These are phyloP conservation scores for Oryctes rhinoceros DNA, from an alignment of 1,140 invertebrate species.

Conservation along the genomic window DNA sequence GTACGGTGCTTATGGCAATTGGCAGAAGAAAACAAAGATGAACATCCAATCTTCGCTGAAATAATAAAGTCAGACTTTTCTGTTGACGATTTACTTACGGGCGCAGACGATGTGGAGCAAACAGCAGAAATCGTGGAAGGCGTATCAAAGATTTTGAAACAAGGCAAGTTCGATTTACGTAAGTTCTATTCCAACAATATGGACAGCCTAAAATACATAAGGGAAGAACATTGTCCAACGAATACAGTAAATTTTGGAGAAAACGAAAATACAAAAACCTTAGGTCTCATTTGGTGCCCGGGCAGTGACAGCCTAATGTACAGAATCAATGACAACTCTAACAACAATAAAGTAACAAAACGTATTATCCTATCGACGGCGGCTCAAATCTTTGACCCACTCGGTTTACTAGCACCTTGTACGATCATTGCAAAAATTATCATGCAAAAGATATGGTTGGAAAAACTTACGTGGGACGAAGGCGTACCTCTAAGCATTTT, in stretches of 20 bases:
- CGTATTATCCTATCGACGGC: conserved; percentile 46
- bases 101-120: neutral
- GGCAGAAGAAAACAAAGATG: neutral
- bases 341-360: conserved; percentile 55
- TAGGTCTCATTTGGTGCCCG: conserved; percentile 57
- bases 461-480: conserved; percentile 43
- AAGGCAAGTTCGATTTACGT: neutral
- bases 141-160: conserved; percentile 3
- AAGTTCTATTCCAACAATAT: no score
- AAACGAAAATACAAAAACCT: conserved; percentile 51
- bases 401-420: no score
- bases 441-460: no score
- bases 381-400: no score
- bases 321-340: conserved; percentile 41
- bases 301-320: conserved; percentile 54
- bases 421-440: no score
- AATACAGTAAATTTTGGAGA: no score
- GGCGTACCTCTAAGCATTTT: neutral
- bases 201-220: no score
- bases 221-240: no score
- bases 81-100: conserved; percentile 22
- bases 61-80: neutral
- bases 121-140: neutral
- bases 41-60: neutral
- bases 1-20: neutral